Evolutionary conservation across 1,140 invertebrate species (phyloP), one percentile per base, ranked within the genome.

Genomic region (Drosophila mojavensis): DNA sequence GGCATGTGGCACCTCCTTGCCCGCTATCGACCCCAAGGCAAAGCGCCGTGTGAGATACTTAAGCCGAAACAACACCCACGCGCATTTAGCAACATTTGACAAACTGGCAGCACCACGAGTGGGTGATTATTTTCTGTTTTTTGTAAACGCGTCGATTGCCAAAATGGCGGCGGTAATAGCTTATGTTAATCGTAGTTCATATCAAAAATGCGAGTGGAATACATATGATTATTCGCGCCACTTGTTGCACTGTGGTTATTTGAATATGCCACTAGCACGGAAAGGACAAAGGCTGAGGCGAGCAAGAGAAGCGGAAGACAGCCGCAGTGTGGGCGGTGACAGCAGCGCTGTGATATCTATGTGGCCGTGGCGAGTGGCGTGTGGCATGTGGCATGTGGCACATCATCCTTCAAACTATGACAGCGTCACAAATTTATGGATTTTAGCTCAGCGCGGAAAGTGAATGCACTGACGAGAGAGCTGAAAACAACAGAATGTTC

Each of bases 131-230:
- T 62, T 20, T 55, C 45, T 17, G 17, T 17, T 0, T 17, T 0
- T 17, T 17, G 17, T 11, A 41, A 61, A 9, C n/a, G 41, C 20
- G 33, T 41, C n/a, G 17, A 30, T 69, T 63, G 64, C 66, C 79
- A 75, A 83, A 86, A 76, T 88, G 68, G 71, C 74, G 71, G 53
- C 79, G 63, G 59, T 73, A 86, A 79, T 88, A 81, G 86, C 71
- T 85, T 73, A 53, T 28, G 64, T 66, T 65, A 51, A 53, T 66
- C 54, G 47, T 11, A 59, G 54, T 47, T 72, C 43, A 65, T 43
- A 58, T 20, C 26, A 48, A 39, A 39, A 63, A 26, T 54, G 17
- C 39, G n/a, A 30, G 50, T 7, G 17, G 4, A 7, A 11, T 24
- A 10, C 9, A 10, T 15, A 28, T 20, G 11, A 1, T 39, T 55